These are phyloP conservation scores for Holothuria scabra DNA, from an alignment of 53 echinoderm and acorn worm species.

Conservation along the genomic window DNA sequence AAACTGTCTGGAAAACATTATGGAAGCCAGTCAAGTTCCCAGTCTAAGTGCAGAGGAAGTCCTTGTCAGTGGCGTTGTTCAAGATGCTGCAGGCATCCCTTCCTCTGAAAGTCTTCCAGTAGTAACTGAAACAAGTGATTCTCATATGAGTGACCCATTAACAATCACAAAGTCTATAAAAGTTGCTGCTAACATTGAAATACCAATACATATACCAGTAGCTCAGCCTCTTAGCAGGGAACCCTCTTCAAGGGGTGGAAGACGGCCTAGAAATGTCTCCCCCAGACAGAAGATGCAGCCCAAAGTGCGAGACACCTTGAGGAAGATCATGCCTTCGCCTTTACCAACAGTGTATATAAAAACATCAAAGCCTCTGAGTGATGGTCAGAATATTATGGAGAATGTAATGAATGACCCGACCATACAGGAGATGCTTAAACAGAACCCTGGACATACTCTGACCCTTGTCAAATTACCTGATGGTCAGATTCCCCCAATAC, in stretches of 20 bases:
- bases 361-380: neutral
- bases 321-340: slow-evolving; percentile 27
- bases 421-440: slow-evolving; percentile 40
- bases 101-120: neutral
- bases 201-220: slow-evolving; percentile 34
- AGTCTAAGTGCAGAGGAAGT: too few relatives aligned
- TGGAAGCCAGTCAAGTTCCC: too few relatives aligned
- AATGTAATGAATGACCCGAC: slow-evolving; percentile 31
- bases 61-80: too few relatives aligned
- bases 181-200: slow-evolving; percentile 37
- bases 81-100: neutral
- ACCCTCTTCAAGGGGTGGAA: neutral
- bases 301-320: slow-evolving; percentile 6
- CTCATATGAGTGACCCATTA: neutral
- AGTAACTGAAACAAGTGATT: neutral
- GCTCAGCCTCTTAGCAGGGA: slow-evolving; percentile 13
- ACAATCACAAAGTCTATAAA: slow-evolving; percentile 36
- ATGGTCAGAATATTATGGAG: slow-evolving; percentile 10
- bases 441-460: slow-evolving; percentile 42
- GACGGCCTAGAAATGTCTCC: neutral
- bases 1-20: too few relatives aligned
- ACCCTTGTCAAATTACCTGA: slow-evolving; percentile 26
- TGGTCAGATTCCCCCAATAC: slow-evolving; percentile 30
- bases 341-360: slow-evolving; percentile 21
- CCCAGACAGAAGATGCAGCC: slow-evolving; percentile 13